These are phyloP conservation scores for Corythaixoides concolor DNA, from an alignment of 2,113 vertebrate species.

Conservation along the genomic window DNA sequence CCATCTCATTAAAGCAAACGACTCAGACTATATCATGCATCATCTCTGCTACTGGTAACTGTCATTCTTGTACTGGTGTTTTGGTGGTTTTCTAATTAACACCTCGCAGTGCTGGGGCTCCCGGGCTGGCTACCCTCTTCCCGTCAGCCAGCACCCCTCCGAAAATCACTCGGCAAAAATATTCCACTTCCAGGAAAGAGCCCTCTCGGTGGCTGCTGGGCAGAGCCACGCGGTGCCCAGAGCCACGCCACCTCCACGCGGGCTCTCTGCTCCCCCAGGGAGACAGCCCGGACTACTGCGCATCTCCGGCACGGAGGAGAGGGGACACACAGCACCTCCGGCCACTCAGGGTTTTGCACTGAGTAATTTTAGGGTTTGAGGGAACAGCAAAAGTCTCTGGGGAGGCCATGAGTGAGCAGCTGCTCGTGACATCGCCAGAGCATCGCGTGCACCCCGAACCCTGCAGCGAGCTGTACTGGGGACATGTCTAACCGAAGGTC, in stretches of 20 bases:
- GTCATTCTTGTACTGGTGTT: neutral
- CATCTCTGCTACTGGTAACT: neutral
- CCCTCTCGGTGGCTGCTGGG: neutral
- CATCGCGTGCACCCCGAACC: neutral
- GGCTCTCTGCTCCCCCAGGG: neutral
- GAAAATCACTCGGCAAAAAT: neutral
- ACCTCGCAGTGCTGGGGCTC: neutral
- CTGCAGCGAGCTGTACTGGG: neutral
- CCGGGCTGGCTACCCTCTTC: neutral
- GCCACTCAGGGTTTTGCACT: neutral
- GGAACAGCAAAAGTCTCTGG: neutral
- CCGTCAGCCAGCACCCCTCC: neutral
- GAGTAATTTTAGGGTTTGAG: neutral
- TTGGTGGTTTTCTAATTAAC: neutral
- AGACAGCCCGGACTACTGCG: neutral
- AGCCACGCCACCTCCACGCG: neutral
- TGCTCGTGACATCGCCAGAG: neutral
- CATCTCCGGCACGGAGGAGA: neutral
- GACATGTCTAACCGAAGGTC: neutral
- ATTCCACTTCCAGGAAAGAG: neutral
- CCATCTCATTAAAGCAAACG: neutral
- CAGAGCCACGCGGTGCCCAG: fast-evolving
- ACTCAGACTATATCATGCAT: neutral
- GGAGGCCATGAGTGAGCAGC: neutral
- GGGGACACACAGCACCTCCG: neutral